These are phyloP conservation scores for Sarcophilus harrisii DNA, from an alignment of 2,797 vertebrate genomes.

Conservation along the genomic window DNA sequence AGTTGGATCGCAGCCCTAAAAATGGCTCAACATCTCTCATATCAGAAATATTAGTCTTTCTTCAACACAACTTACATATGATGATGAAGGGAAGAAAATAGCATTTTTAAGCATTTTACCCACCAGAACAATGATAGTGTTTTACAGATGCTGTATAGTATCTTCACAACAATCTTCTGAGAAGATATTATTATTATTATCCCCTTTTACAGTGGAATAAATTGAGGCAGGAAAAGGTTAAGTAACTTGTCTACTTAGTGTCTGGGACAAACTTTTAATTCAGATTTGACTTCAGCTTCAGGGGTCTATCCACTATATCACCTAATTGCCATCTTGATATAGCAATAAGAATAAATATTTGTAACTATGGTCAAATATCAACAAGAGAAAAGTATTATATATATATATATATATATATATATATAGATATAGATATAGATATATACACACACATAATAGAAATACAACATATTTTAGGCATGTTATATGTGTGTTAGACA, in stretches of 20 bases:
- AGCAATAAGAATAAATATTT: not conserved
- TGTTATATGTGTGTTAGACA: not conserved
- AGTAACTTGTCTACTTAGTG: not conserved
- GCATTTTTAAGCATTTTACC: not conserved
- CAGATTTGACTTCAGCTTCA: not conserved
- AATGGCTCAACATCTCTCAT: no score
- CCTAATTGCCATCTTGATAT: not conserved
- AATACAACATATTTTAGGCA: no score
- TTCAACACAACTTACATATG: not conserved
- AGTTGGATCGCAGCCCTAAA: no score
- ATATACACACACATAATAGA: no score
- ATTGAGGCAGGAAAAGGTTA: not conserved
- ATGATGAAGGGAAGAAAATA: not conserved
- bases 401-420: no score
- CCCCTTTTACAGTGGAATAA: not conserved
- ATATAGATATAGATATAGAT: no score
- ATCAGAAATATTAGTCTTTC: no score
- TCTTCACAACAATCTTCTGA: not conserved
- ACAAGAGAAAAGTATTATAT: not conserved
- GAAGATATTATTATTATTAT: not conserved
- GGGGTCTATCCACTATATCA: not conserved
- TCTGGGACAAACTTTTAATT: not conserved
- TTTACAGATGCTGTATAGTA: not conserved
- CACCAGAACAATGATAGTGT: not conserved
- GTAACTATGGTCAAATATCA: not conserved